Conservation (phyloP, 2,888 invertebrate genomes). For the Sericinus montela region DNA sequence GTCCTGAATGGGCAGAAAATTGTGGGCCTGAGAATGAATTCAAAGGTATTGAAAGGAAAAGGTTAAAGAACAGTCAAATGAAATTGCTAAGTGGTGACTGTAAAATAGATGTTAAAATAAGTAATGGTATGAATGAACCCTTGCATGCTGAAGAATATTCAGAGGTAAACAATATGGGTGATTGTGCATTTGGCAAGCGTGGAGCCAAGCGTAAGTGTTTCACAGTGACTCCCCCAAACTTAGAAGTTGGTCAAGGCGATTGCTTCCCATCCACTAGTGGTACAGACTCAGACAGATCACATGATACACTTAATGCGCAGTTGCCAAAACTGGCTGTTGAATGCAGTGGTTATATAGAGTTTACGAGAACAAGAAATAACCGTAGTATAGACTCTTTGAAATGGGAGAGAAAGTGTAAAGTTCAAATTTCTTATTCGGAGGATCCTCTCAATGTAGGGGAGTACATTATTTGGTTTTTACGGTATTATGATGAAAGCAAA, state of each 20-base stretch:
- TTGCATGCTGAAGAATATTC: constrained; percentile 31
- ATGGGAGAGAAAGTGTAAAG: constrained; percentile 81
- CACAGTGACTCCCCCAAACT: constrained; percentile 59
- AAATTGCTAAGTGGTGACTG: constrained; percentile 9
- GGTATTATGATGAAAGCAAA: constrained; percentile 80
- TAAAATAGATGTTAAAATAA: constrained; percentile 3
- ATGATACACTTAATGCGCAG: constrained; percentile 59
- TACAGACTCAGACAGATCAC: constrained; percentile 53
- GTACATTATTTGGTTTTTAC: constrained; percentile 79
- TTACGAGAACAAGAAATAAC: constrained; percentile 57
- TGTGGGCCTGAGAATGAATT: constrained; percentile 47
- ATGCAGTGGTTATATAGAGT: constrained; percentile 69
- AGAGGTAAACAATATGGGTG: constrained; percentile 53
- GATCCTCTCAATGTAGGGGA: constrained; percentile 73
- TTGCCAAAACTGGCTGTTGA: constrained; percentile 65
- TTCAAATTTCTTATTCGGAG: constrained; percentile 81
- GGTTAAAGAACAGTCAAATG: constrained; percentile 30
- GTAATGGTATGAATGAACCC: not conserved
- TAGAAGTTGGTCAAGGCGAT: constrained; percentile 68
- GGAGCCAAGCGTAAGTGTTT: constrained; percentile 45
- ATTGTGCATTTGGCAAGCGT: constrained; percentile 39
- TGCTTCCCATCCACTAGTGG: constrained; percentile 68
- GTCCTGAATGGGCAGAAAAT: constrained; percentile 68
- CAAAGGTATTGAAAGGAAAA: constrained; percentile 36
- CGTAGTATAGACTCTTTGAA: constrained; percentile 63